phyloP scores from a whole-genome alignment of 2,113 vertebrate genomes.

The Apeltes quadracus region DNA sequence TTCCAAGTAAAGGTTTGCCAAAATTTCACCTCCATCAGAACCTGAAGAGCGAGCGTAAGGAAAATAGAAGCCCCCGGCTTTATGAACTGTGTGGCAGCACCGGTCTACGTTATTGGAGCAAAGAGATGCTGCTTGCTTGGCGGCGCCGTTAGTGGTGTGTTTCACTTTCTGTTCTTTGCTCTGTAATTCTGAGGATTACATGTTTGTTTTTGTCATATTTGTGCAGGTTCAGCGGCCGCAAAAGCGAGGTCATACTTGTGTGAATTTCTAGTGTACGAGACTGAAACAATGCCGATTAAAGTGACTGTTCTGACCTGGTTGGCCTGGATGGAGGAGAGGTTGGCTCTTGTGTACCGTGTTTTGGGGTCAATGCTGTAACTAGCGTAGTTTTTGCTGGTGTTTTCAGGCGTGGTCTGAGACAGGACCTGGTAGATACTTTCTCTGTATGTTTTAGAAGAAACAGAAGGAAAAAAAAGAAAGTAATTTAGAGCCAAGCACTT shows the following conservation, averaged over 20 bases:
- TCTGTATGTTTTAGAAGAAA: constrained; percentile 66
- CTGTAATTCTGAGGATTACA: no score
- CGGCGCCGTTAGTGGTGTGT: background rate
- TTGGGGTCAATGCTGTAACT: constrained; percentile 89
- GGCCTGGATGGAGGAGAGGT: constrained; percentile 83
- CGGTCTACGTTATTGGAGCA: background rate
- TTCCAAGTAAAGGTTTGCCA: no score
- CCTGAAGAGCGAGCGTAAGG: background rate
- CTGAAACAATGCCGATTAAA: background rate
- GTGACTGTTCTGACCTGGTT: constrained; percentile 81
- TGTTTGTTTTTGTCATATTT: background rate
- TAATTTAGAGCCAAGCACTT: background rate
- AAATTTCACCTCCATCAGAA: background rate
- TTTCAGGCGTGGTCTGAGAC: constrained; percentile 93
- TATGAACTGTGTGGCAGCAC: background rate
- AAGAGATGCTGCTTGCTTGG: background rate
- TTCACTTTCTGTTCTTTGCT: no score
- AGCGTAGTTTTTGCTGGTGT: constrained; percentile 88
- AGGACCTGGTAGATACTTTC: constrained; percentile 93
- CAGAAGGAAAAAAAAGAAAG: background rate
- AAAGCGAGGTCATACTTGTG: background rate
- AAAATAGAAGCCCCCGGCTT: background rate
- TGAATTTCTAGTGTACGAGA: background rate
- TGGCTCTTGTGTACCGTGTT: constrained; percentile 90
- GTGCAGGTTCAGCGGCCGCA: background rate